Evolutionary conservation across 2,888 invertebrate species (phyloP).

Genomic region (Harpalus rufipes): DNA sequence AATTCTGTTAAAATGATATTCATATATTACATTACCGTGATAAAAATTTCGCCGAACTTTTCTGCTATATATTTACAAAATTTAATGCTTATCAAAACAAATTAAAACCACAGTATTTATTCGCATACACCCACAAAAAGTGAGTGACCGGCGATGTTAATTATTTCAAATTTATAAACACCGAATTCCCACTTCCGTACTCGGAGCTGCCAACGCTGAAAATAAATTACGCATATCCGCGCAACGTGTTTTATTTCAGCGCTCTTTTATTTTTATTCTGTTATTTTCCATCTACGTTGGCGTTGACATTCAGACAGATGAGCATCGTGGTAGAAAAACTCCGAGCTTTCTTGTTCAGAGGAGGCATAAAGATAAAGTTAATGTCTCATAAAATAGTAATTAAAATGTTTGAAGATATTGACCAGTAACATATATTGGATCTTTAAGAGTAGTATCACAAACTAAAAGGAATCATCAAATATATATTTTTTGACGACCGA

Average conservation of each 20-base stretch:
- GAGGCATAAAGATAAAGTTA: constrained; percentile 49
- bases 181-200: constrained; percentile 38
- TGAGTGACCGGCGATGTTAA: constrained; percentile 49
- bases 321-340: constrained; percentile 27
- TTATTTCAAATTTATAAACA: constrained; percentile 50
- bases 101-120: constrained; percentile 2
- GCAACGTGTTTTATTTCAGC: constrained; percentile 41
- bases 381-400: constrained; percentile 45
- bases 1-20: not conserved
- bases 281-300: constrained; percentile 56
- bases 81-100: constrained; percentile 10
- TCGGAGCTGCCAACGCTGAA: constrained; percentile 46
- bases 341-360: constrained; percentile 32
- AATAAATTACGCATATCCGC: constrained; percentile 53
- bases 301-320: constrained; percentile 54
- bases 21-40: not conserved
- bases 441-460: not conserved
- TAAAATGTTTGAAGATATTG: constrained; percentile 31
- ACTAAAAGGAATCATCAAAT: no score
- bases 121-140: constrained; percentile 8
- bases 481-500: no score
- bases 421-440: not conserved
- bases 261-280: constrained; percentile 56
- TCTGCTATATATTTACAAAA: not conserved
- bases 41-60: not conserved